Base-by-base conservation (phyloP, 2,797 vertebrate species). In the Tadarida brasiliensis region DNA sequence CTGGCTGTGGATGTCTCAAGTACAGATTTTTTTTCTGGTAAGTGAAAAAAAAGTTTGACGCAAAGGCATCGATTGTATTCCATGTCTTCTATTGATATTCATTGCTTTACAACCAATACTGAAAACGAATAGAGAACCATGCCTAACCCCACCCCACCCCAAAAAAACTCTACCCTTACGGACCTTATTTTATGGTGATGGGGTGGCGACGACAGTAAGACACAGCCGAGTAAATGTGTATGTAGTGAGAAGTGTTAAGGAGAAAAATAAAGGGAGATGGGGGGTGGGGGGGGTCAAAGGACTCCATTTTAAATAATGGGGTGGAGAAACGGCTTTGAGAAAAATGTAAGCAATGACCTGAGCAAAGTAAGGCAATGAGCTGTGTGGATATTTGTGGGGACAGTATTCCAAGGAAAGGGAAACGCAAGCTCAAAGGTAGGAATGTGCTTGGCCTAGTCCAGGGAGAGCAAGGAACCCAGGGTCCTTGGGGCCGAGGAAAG, bases 381-480 rank as follows among this genome's bases (percentile, higher is more conserved):
- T 7, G 3, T 0, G 5, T 5, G 6, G 35, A 5, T 24, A 10
- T 20, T 0, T 12, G 4, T 7, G 24, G 10, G 12, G 33, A 39
- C n/a, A 47, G 57, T 54, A 61, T 44, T 28, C 70, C 24, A 47
- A 35, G 19, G 7, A 74, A 56, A 24, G 11, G 22, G 28, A 9
- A 63, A n/a, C 86, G 6, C 11, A 28, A 35, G 39, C 17, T 12
- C 20, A 4, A 51, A 70, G 59, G 14, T 11, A 11, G 63, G 9
- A 3, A 28, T 9, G n/a, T 9, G 17, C 9, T 11, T 44, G 10
- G 30, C 39, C 14, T 14, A 24, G 8, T 22, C 49, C 9, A 10
- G 9, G 17, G 80, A 51, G 28, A 49, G 35, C 7, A 8, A 24
- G 22, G n/a, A 61, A 33, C 17, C 16, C 39, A n/a, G 47, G 35